A percentile compares a stretch with the other conserved stretches of the same genome.
phyloP scores from a whole-genome alignment of 2,113 vertebrate genomes.

The Lichenostomus cassidix region DNA sequence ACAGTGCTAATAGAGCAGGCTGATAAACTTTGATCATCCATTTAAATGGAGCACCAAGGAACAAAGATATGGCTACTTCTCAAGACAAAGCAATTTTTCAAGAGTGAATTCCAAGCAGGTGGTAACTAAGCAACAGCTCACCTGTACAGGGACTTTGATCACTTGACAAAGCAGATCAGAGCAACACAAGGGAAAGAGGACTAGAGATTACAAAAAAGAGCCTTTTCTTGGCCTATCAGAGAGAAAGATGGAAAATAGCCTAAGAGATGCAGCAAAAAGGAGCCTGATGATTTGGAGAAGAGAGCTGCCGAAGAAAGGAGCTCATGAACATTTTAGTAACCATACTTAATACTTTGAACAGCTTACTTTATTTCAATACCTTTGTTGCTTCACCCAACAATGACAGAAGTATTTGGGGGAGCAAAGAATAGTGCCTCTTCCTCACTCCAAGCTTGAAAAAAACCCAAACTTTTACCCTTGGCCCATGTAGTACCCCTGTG shows the following conservation, averaged over 20 bases:
- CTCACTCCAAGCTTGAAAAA: not conserved
- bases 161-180: conserved; percentile 68
- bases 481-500: not conserved
- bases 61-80: conserved; percentile 54
- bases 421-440: not conserved
- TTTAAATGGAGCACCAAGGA: conserved; percentile 63
- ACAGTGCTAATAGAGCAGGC: conserved; percentile 34
- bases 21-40: conserved; percentile 64
- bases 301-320: not conserved
- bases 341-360: not conserved
- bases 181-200: conserved; percentile 16
- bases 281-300: not conserved
- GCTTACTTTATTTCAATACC: not conserved
- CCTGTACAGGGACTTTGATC: conserved; percentile 57
- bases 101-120: conserved; percentile 59
- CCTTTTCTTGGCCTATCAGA: conserved; percentile 31
- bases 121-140: conserved; percentile 69
- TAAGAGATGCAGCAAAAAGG: not conserved
- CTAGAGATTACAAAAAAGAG: conserved; percentile 2
- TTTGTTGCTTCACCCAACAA: not conserved
- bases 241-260: conserved; percentile 7
- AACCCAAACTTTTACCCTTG: not conserved
- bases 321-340: not conserved
- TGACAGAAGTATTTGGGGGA: not conserved
- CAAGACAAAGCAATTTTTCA: conserved; percentile 67